Percentiles rank a stretch among this genome's conserved stretches.
Evolutionary conservation across 2,113 vertebrate genomes (phyloP).

Genomic region (Odobenus rosmarus): DNA sequence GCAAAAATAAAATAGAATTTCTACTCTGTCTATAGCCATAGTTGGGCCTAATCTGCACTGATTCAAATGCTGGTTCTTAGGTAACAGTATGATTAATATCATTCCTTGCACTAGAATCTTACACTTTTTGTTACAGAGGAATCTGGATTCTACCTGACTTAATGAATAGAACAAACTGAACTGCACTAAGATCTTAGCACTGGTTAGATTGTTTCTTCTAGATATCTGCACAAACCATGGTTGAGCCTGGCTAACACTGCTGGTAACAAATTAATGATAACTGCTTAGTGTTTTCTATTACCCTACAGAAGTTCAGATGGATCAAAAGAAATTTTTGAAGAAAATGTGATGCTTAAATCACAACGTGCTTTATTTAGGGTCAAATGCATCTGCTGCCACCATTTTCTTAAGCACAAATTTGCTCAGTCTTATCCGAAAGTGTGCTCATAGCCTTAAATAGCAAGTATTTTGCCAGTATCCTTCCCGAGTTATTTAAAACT

Average conservation of each 20-base stretch:
- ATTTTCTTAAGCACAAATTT: neutral
- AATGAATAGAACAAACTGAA: slow-evolving; percentile 52
- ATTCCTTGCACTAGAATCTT: neutral
- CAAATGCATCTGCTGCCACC: neutral
- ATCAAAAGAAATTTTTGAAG: neutral
- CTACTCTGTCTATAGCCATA: neutral
- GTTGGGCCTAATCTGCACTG: neutral
- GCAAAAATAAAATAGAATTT: neutral
- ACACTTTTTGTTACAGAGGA: neutral
- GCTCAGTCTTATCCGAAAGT: neutral
- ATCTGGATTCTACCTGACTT: neutral
- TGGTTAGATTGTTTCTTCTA: slow-evolving; percentile 15
- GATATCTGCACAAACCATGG: neutral
- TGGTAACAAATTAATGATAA: slow-evolving; percentile 23
- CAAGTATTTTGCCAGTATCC: neutral
- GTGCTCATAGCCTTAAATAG: neutral
- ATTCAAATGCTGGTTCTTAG: neutral
- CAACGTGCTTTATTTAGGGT: neutral
- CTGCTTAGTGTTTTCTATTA: slow-evolving; percentile 28
- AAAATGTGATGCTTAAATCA: slow-evolving; percentile 47
- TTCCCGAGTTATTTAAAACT: neutral
- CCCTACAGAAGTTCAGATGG: neutral
- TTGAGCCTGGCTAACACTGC: neutral
- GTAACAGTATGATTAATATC: neutral
- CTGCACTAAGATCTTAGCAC: neutral